Base-by-base conservation (phyloP, 2,888 invertebrate genomes). In the Microplitis manilae region DNA sequence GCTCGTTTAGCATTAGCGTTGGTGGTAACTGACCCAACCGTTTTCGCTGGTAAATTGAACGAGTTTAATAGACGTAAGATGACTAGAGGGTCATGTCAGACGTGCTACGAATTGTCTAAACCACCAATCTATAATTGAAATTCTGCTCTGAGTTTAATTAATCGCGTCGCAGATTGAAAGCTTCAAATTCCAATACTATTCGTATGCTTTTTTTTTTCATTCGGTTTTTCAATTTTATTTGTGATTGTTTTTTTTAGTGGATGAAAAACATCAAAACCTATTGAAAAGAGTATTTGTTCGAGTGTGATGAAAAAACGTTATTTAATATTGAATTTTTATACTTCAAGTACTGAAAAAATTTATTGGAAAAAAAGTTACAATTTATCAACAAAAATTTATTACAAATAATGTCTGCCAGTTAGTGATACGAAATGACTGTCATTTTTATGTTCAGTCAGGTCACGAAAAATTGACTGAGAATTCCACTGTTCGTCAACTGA, bases 1-100 rank as follows among this genome's bases (percentile, higher is more conserved):
- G 85, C 83, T 85, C 85, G 84, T 78, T 83, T 81, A 79, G 81
- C 85, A 87, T 88, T 89, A 88, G 86, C 84, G 86, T 86, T 85
- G 83, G 84, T 83, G 83, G 84, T 87, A 85, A 86, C 86, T 85
- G 87, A 85, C 84, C 87, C 83, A 87, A 88, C 85, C 85, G 85
- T 86, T 86, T 85, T 83, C 84, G 85, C 81, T 81, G 85, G 85
- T 85, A 87, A 89, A 89, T 87, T 88, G 86, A 87, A 86, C 84
- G 84, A 87, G 86, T 85, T 87, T 85, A 87, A 87, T 84, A 83
- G 84, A 86, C 85, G 82, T 82, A 84, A 86, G 86, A 88, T 87
- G 87, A 87, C 84, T 86, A 77, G 80, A 81, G 80, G 79, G 80
- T 81, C 13, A 65, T 73, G n/a, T n/a, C 30, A 64, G 13, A 73